Percentiles rank a stretch among this genome's conserved stretches.
phyloP scores from a whole-genome alignment of 2,113 vertebrate genomes.

The Phocoena sinus region DNA sequence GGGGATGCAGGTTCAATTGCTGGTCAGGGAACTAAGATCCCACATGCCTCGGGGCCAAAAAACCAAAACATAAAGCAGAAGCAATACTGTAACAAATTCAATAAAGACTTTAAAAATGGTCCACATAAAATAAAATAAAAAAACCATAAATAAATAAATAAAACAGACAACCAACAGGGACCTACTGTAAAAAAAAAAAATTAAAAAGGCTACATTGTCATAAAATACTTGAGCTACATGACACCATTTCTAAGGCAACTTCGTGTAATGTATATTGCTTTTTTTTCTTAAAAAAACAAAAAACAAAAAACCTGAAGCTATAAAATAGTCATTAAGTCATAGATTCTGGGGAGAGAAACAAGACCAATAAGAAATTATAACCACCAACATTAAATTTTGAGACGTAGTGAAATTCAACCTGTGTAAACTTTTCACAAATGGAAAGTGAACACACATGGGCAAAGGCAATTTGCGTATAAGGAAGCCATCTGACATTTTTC shows the following conservation, averaged over 20 bases:
- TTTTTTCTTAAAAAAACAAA: background rate
- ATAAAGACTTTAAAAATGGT: no score
- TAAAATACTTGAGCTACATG: background rate
- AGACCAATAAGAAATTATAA: background rate
- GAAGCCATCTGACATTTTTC: background rate
- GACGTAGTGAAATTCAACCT: background rate
- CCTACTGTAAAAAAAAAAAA: background rate
- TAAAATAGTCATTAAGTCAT: background rate
- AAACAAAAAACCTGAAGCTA: background rate
- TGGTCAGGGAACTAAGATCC: no score
- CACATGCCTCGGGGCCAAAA: no score
- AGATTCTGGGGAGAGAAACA: background rate
- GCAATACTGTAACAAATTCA: no score
- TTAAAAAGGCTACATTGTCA: background rate
- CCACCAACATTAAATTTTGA: background rate
- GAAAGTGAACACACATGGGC: background rate
- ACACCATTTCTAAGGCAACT: background rate
- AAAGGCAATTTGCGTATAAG: background rate
- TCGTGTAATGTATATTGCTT: background rate
- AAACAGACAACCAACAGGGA: background rate
- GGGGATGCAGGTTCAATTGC: no score
- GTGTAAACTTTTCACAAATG: background rate
- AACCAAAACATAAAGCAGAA: no score
- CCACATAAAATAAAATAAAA: no score
- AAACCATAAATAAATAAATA: background rate